Conservation (phyloP, 2,113 vertebrate genomes). For the Hirundichthys speculiger region DNA sequence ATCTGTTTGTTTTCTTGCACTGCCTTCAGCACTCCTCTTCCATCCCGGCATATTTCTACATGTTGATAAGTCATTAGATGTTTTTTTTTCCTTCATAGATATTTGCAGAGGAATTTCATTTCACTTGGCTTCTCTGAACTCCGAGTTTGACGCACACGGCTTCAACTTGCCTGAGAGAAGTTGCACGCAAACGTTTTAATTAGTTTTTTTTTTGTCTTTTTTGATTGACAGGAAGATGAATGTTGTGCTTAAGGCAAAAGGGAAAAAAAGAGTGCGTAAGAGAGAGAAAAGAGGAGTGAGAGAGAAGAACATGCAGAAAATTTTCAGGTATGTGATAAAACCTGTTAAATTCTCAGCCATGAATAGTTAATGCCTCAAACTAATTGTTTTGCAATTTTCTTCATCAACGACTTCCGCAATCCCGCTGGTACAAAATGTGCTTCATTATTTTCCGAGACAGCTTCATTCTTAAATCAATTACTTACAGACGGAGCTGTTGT, state of each 20-base stretch:
- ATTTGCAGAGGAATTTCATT: slow-evolving; percentile 34
- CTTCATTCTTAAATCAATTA: too few relatives aligned
- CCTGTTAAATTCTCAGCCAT: slow-evolving; percentile 19
- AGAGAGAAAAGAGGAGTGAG: neutral
- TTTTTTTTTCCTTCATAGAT: slow-evolving; percentile 13
- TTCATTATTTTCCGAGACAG: too few relatives aligned
- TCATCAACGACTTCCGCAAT: too few relatives aligned
- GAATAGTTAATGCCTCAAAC: slow-evolving; percentile 10
- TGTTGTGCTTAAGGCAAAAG: slow-evolving; percentile 43
- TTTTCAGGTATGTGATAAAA: slow-evolving; percentile 17
- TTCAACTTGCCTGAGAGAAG: slow-evolving; percentile 58
- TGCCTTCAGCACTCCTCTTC: slow-evolving; percentile 52
- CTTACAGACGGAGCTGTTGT: too few relatives aligned
- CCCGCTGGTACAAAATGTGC: too few relatives aligned
- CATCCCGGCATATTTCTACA: slow-evolving; percentile 40
- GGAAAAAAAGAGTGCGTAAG: slow-evolving; percentile 2
- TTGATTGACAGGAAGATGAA: slow-evolving; percentile 69
- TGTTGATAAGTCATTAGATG: slow-evolving; percentile 42
- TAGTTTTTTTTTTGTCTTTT: slow-evolving; percentile 17
- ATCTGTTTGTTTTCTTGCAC: slow-evolving; percentile 54
- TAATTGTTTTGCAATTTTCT: neutral
- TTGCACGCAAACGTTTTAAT: slow-evolving; percentile 58
- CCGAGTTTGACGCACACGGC: slow-evolving; percentile 33
- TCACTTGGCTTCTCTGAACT: slow-evolving; percentile 33
- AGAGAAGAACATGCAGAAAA: slow-evolving; percentile 11